Evolutionary conservation across 2,797 vertebrate species (phyloP).

Genomic region (Serranus cabrilla): DNA sequence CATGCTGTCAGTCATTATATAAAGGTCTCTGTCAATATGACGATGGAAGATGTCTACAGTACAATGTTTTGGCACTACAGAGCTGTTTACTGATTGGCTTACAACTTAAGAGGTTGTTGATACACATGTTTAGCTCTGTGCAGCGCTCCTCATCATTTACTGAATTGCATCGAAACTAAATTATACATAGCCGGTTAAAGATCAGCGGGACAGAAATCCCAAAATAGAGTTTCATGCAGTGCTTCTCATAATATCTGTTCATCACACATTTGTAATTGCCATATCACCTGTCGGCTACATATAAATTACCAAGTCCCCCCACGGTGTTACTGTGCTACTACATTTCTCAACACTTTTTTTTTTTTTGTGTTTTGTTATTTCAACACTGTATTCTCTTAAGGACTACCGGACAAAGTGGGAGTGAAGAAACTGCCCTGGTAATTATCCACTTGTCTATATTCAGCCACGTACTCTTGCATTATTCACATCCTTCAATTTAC

Average conservation of each 20-base stretch:
- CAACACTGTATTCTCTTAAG: slow-evolving; percentile 58
- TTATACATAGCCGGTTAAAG: slow-evolving; percentile 14
- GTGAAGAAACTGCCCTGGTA: slow-evolving; percentile 71
- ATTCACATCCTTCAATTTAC: slow-evolving; percentile 83
- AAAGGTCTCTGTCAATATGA: slow-evolving; percentile 66
- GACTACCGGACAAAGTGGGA: slow-evolving; percentile 68
- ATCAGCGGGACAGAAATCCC: neutral
- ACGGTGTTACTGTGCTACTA: neutral
- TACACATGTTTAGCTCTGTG: slow-evolving; percentile 33
- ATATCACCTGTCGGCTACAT: slow-evolving; percentile 24
- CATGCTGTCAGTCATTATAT: slow-evolving; percentile 72
- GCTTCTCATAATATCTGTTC: slow-evolving; percentile 15
- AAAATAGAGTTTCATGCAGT: slow-evolving; percentile 19
- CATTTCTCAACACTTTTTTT: slow-evolving; percentile 24
- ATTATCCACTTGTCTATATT: slow-evolving; percentile 82
- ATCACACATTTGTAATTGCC: slow-evolving; percentile 16
- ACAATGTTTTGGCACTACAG: slow-evolving; percentile 49
- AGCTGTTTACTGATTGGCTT: slow-evolving; percentile 61
- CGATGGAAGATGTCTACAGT: slow-evolving; percentile 57
- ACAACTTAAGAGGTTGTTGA: slow-evolving; percentile 40
- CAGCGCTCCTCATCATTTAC: slow-evolving; percentile 22
- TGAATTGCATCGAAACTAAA: slow-evolving; percentile 23
- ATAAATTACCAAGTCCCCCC: slow-evolving; percentile 25
- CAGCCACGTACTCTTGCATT: slow-evolving; percentile 78
- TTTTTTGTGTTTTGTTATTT: slow-evolving; percentile 50